Conservation (phyloP, 2,888 invertebrate genomes). For the Pherbina coryleti region DNA sequence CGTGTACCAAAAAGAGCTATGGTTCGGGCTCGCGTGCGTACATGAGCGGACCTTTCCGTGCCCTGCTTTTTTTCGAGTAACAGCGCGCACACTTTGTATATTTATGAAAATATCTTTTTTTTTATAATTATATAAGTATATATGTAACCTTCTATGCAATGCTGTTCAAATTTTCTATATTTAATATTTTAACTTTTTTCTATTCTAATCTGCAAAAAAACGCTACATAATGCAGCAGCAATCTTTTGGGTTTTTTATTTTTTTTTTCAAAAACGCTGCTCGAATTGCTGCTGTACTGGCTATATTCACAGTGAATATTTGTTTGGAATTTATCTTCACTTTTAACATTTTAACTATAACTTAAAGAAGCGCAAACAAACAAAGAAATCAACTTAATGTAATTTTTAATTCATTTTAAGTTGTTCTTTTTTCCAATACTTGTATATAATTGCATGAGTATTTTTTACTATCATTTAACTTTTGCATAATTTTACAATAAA, state of each 20-base stretch:
- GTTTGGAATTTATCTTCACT: not conserved
- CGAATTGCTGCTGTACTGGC: not conserved
- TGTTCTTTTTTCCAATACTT: not conserved
- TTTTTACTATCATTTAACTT: not conserved
- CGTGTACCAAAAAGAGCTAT: no score
- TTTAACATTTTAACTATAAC: not conserved
- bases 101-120: not conserved
- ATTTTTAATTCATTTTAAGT: not conserved
- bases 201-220: not conserved
- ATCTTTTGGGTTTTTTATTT: not conserved
- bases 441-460: constrained; percentile 16
- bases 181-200: not conserved
- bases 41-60: no score
- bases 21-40: no score
- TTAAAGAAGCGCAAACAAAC: constrained; percentile 1
- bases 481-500: constrained; percentile 23
- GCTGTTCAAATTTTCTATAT: not conserved
- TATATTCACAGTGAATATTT: not conserved
- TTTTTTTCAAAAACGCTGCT: not conserved
- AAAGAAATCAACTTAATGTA: not conserved
- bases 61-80: no score
- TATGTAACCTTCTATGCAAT: not conserved
- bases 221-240: constrained; percentile 8
- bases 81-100: not conserved
- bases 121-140: not conserved